Conservation (phyloP, 2,113 vertebrate species). For the Gymnorhina tibicen region DNA sequence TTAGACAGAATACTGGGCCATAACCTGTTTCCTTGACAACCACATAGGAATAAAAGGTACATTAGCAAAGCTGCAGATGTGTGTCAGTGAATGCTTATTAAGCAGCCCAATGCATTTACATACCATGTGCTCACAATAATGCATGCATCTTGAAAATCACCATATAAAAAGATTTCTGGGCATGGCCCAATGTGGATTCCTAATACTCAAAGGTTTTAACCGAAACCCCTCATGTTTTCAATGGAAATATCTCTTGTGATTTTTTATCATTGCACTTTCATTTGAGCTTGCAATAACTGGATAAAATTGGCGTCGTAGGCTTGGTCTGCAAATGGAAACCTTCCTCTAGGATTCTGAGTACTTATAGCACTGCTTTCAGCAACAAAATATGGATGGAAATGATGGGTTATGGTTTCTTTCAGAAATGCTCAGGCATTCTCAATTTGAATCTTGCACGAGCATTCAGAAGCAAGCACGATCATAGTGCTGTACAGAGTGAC, state of each 20-base stretch:
- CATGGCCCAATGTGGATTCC: neutral
- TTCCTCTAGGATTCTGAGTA: neutral
- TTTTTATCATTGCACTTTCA: neutral
- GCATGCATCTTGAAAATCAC: conserved; percentile 42
- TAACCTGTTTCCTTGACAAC: conserved; percentile 86
- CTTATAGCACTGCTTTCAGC: neutral
- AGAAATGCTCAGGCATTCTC: neutral
- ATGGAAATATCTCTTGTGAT: neutral
- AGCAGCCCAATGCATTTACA: conserved; percentile 53
- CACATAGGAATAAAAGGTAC: conserved; percentile 76
- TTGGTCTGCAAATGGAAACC: neutral
- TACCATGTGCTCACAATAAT: conserved; percentile 41
- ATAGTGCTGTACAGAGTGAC: neutral
- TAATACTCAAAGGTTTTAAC: conserved; percentile 1
- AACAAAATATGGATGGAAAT: neutral
- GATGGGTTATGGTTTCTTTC: neutral
- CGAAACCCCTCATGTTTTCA: neutral
- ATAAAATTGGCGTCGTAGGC: neutral
- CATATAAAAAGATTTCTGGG: conserved; percentile 33
- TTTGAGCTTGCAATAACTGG: neutral
- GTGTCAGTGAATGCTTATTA: conserved; percentile 56
- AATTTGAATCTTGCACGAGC: neutral
- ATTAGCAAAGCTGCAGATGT: conserved; percentile 67
- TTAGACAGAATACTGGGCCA: conserved; percentile 80
- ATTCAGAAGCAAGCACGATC: neutral